Evolutionary conservation across 2,888 invertebrate genomes (phyloP), one percentile per base, ranked within the genome.

Genomic region (Onthophagus sagittarius): DNA sequence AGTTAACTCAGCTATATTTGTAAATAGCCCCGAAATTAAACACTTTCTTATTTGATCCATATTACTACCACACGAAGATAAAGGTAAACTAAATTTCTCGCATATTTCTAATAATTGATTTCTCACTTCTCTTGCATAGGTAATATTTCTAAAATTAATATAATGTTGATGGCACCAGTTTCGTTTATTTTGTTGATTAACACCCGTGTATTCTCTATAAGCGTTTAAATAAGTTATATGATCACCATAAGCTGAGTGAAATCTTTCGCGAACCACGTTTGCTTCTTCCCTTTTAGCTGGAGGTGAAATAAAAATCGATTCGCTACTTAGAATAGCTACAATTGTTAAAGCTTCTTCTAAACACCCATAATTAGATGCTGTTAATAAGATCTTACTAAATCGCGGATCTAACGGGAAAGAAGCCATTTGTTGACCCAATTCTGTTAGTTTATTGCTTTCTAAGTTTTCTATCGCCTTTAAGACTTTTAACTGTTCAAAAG

Each of bases 401-500:
- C 92, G 90, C 0, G 99, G 98, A 84, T 98, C 97, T 62, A 99
- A 88, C 0, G 99, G 99, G 84, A 97, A 97, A 11, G 90, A 89
- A 0, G 95, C 90, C 96, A 98, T 96, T 82, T 93, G 91, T 78
- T 90, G 90, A 0, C 98, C 98, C 0, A 93, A 79, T 0, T 88
- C 85, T 0, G 97, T 97, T 77, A 98, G 86, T 83, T 90, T 88
- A 0, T 90, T 89, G 73, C 88, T 87, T 6, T 85, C 82, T 5
- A 87, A 83, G 74, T 82, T 86, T 75, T 91, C 90, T 69, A 96
- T 88, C 15, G 95, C 95, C 72, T 92, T 93, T 76, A 94, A 84
- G 77, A 90, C 88, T 79, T 90, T 90, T 7, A 93, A 84, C 72
- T 91, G 88, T 15, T 87, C 85, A 71, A 93, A 87, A 0, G 94